These are phyloP conservation scores for Palythoa grandiflora DNA, from an alignment of 92 coral and sea anemone species.

Conservation along the genomic window DNA sequence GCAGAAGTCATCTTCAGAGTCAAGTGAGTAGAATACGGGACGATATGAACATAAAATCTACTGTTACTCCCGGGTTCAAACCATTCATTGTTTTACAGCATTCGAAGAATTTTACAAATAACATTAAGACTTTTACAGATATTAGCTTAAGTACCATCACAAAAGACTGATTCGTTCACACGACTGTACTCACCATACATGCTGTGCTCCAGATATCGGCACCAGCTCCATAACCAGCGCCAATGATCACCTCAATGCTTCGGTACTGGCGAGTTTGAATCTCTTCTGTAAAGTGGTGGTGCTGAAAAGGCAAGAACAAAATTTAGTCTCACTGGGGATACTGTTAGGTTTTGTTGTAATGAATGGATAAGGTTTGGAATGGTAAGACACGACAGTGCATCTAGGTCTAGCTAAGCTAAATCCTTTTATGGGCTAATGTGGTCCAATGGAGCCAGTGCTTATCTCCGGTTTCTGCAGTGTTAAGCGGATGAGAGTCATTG, in stretches of 20 bases:
- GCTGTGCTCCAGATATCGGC: constrained; percentile 99
- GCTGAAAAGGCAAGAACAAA: constrained; percentile 54
- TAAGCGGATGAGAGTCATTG: too few species aligned
- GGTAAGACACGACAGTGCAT: not conserved
- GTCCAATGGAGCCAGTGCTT: too few species aligned
- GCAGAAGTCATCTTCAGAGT: too few species aligned
- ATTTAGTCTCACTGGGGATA: not conserved
- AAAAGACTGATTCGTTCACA: not conserved
- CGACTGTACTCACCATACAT: constrained; percentile 81
- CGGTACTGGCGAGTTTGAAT: constrained; percentile 98
- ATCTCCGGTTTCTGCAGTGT: too few species aligned
- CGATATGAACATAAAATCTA: too few species aligned
- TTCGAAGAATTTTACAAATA: too few species aligned
- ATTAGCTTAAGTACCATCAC: too few species aligned
- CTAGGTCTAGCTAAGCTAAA: not conserved
- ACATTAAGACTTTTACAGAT: too few species aligned
- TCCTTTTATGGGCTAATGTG: too few species aligned
- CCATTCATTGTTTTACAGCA: too few species aligned
- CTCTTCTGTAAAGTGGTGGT: constrained; percentile 98
- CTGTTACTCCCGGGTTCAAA: too few species aligned
- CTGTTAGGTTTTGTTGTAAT: not conserved
- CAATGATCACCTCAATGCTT: constrained; percentile 95
- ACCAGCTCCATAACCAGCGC: constrained; percentile 93
- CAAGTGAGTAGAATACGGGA: too few species aligned
- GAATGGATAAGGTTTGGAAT: not conserved